These are phyloP conservation scores for Aldrovandia affinis DNA, from an alignment of 2,797 vertebrate species.

Conservation along the genomic window DNA sequence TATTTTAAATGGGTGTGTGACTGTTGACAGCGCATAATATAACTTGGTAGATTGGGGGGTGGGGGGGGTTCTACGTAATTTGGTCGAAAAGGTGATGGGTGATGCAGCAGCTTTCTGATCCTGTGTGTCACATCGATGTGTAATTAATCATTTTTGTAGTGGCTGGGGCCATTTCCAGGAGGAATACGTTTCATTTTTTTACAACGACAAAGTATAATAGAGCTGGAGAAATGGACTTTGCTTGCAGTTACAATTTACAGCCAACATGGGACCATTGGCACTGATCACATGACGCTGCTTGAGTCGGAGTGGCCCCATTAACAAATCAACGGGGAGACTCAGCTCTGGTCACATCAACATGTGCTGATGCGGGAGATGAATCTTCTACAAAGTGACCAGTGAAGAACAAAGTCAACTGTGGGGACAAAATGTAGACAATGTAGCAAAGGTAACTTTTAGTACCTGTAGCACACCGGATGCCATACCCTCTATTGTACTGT, in stretches of 20 bases:
- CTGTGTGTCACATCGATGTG: background rate
- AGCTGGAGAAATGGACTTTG: slow-evolving; percentile 32
- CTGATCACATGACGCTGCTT: background rate
- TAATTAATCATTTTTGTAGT: slow-evolving; percentile 16
- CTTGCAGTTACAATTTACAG: background rate
- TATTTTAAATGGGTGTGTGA: too few relatives aligned
- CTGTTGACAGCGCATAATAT: too few relatives aligned
- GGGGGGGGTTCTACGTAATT: too few relatives aligned
- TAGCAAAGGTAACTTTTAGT: background rate
- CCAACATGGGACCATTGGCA: background rate
- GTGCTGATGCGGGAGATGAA: background rate
- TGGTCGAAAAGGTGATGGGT: too few relatives aligned
- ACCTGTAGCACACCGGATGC: background rate
- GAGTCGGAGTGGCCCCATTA: slow-evolving; percentile 7
- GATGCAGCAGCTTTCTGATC: too few relatives aligned
- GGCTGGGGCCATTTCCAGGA: slow-evolving; percentile 16
- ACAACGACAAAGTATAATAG: slow-evolving; percentile 9
- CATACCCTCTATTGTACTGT: background rate
- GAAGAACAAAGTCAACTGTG: background rate
- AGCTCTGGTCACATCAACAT: background rate
- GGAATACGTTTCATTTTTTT: slow-evolving; percentile 17
- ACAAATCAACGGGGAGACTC: background rate
- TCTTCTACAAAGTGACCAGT: background rate
- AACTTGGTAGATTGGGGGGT: too few relatives aligned
- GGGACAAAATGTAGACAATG: background rate